phyloP scores from a whole-genome alignment of 2,888 invertebrate genomes.

The Erannis defoliaria region DNA sequence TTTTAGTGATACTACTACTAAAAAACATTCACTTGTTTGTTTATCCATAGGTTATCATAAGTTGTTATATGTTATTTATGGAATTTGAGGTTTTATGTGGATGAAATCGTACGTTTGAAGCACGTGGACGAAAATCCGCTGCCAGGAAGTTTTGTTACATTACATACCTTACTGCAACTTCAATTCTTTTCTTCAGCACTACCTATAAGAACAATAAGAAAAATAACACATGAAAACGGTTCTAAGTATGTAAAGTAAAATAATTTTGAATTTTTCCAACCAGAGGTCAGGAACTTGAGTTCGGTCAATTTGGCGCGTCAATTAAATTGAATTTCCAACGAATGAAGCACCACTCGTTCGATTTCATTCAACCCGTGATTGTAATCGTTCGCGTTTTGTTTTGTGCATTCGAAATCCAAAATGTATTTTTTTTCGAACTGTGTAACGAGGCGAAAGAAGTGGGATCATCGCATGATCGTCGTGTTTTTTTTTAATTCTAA shows the following conservation, averaged over 20 bases:
- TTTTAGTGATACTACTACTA: background rate
- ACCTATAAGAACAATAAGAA: constrained; percentile 1
- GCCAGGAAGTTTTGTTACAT: too few species aligned
- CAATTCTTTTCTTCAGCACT: too few species aligned
- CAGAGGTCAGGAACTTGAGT: constrained; percentile 47
- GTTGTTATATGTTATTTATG: too few species aligned
- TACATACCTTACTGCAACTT: too few species aligned
- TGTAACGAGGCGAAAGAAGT: constrained; percentile 42
- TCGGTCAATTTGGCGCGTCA: constrained; percentile 44
- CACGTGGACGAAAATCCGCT: too few species aligned
- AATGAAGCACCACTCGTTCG: constrained; percentile 50
- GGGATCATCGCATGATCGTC: constrained; percentile 20
- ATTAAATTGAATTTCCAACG: constrained; percentile 53
- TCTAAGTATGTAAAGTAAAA: constrained; percentile 5
- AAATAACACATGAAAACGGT: background rate
- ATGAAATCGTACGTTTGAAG: too few species aligned
- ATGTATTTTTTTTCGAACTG: constrained; percentile 43
- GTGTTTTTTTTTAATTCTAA: constrained; percentile 8
- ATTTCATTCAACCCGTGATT: constrained; percentile 52
- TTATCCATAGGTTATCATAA: too few species aligned
- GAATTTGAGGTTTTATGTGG: too few species aligned
- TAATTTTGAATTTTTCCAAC: constrained; percentile 47
- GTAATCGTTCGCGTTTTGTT: constrained; percentile 50
- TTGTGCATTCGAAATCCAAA: constrained; percentile 30
- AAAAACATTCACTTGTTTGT: background rate